phyloP scores from a whole-genome alignment of 2,888 invertebrate species.

The Phyllotreta cruciferae region DNA sequence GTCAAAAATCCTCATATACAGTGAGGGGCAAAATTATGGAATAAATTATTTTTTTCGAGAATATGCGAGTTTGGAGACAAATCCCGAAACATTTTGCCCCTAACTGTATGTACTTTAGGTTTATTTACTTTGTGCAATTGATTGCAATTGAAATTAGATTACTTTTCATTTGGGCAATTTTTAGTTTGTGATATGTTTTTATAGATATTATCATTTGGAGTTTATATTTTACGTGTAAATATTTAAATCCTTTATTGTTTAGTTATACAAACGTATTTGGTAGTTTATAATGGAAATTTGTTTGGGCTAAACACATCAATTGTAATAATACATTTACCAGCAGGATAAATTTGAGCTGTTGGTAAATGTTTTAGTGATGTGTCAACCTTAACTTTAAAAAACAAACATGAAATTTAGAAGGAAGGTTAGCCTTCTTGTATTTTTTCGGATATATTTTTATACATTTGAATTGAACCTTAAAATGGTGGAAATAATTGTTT shows the following conservation, averaged over 20 bases:
- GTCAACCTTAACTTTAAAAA: slow-evolving; percentile 1
- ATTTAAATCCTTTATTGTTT: slow-evolving; percentile 14
- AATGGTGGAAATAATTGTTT: slow-evolving; percentile 10
- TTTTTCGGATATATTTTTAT: not conserved
- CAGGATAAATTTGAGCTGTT: too few relatives aligned
- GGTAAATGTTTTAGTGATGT: not conserved
- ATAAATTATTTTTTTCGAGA: too few relatives aligned
- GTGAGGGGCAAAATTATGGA: too few relatives aligned
- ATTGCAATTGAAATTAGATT: slow-evolving; percentile 4
- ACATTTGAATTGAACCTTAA: not conserved
- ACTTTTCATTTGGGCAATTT: slow-evolving; percentile 16
- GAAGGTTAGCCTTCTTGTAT: not conserved
- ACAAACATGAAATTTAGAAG: slow-evolving; percentile 1
- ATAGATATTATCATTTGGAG: slow-evolving; percentile 10
- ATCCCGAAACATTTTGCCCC: too few relatives aligned
- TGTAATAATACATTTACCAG: too few relatives aligned
- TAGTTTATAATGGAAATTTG: too few relatives aligned
- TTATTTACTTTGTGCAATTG: not conserved
- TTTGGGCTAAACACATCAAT: too few relatives aligned
- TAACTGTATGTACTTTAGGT: too few relatives aligned
- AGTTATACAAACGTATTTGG: not conserved
- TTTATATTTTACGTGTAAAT: slow-evolving; percentile 12
- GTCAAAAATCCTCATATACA: too few relatives aligned
- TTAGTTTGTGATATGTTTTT: slow-evolving; percentile 24
- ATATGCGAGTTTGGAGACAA: too few relatives aligned